Evolutionary conservation across 2,888 invertebrate species (phyloP).

Genomic region (Cremastinae sp.): DNA sequence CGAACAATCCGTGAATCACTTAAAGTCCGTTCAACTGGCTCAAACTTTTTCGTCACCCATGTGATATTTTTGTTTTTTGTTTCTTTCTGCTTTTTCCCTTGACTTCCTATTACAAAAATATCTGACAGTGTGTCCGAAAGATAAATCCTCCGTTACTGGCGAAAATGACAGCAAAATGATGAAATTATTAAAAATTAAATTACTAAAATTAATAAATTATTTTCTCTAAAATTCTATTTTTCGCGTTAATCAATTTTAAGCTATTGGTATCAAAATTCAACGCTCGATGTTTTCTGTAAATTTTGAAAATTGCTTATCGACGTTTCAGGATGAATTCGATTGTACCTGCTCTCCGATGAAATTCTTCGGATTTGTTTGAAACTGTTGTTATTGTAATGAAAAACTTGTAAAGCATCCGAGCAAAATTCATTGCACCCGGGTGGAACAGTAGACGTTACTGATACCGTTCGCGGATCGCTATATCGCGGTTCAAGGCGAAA

Average conservation of each 20-base stretch:
- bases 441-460: conserved; percentile 43
- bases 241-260: no score
- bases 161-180: no score
- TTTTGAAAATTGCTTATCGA: no score
- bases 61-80: conserved; percentile 13
- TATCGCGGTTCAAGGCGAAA: conserved; percentile 60
- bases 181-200: no score
- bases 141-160: no score
- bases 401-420: conserved; percentile 24
- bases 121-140: no score
- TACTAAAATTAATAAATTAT: background rate
- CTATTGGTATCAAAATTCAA: no score
- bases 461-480: conserved; percentile 54
- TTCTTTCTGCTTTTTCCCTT: background rate
- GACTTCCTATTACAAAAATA: no score
- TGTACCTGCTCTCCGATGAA: no score
- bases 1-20: conserved; percentile 46
- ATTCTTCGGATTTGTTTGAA: background rate
- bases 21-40: conserved; percentile 22
- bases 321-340: no score
- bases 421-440: conserved; percentile 48
- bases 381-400: conserved; percentile 10
- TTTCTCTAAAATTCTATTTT: background rate
- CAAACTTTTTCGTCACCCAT: conserved; percentile 29
- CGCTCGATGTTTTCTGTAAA: no score